A percentile compares a stretch with the other conserved stretches of the same genome.
phyloP scores from a whole-genome alignment of 2,113 vertebrate species.

The Malurus cyaneus region DNA sequence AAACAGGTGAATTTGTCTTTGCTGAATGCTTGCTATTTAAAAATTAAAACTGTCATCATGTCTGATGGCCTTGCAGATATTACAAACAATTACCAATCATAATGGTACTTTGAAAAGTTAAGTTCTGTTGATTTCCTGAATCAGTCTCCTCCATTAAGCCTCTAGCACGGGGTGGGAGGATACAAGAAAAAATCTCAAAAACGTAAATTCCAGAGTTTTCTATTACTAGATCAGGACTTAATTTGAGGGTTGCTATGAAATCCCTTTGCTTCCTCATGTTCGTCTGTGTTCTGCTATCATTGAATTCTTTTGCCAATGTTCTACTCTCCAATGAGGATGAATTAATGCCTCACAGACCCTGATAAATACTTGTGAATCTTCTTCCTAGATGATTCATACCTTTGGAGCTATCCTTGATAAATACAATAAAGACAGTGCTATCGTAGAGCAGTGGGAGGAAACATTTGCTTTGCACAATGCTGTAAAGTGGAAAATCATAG shows the following conservation, averaged over 20 bases:
- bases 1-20: neutral
- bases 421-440: neutral
- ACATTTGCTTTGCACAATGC: neutral
- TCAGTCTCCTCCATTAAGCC: neutral
- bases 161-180: neutral
- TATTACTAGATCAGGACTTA: neutral
- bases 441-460: neutral
- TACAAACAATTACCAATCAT: neutral
- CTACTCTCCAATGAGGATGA: neutral
- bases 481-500: neutral
- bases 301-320: neutral
- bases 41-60: neutral
- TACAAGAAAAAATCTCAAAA: neutral
- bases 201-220: neutral
- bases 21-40: neutral
- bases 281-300: neutral
- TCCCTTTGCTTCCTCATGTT: neutral
- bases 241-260: neutral
- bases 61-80: neutral
- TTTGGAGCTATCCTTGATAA: neutral
- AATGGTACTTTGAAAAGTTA: neutral
- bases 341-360: neutral
- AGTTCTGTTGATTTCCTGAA: neutral
- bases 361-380: neutral
- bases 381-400: neutral